These are phyloP conservation scores for Poecilia picta DNA, from an alignment of 2,797 vertebrate species.

Conservation along the genomic window DNA sequence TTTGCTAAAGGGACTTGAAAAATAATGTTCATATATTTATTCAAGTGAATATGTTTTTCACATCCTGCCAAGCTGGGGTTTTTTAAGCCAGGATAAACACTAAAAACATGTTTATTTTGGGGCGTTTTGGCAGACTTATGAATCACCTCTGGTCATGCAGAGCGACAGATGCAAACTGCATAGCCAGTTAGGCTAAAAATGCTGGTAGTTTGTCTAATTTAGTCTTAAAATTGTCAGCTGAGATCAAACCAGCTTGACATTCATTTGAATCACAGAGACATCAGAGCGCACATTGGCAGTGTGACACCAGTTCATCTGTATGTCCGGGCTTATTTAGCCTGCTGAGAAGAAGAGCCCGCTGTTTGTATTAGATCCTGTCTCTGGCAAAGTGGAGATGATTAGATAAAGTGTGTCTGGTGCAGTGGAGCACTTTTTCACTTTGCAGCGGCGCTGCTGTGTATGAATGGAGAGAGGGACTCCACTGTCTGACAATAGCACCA, in stretches of 20 bases:
- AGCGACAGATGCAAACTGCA: constrained; percentile 12
- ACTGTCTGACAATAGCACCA: constrained; percentile 48
- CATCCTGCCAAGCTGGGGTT: not conserved
- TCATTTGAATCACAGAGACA: constrained; percentile 57
- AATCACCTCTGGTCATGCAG: not conserved
- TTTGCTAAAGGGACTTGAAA: not conserved
- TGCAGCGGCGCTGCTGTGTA: constrained; percentile 55
- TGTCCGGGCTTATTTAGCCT: constrained; percentile 72
- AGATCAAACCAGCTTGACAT: constrained; percentile 35
- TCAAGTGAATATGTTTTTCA: not conserved
- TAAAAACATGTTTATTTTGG: not conserved
- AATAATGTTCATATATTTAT: not conserved
- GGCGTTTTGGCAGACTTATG: not conserved
- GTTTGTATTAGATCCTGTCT: constrained; percentile 77
- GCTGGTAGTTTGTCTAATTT: constrained; percentile 31
- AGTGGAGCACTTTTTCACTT: constrained; percentile 74
- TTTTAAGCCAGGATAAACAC: not conserved
- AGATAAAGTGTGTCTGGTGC: constrained; percentile 78
- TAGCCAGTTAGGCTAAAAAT: constrained; percentile 17
- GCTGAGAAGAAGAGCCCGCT: constrained; percentile 73
- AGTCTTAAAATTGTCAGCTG: constrained; percentile 30
- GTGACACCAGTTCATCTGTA: constrained; percentile 73
- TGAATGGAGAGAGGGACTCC: constrained; percentile 51
- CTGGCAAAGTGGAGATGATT: constrained; percentile 78
- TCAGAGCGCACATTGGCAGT: constrained; percentile 39